Base-by-base conservation (phyloP, 1,140 invertebrate species). In the Fopius arisanus region DNA sequence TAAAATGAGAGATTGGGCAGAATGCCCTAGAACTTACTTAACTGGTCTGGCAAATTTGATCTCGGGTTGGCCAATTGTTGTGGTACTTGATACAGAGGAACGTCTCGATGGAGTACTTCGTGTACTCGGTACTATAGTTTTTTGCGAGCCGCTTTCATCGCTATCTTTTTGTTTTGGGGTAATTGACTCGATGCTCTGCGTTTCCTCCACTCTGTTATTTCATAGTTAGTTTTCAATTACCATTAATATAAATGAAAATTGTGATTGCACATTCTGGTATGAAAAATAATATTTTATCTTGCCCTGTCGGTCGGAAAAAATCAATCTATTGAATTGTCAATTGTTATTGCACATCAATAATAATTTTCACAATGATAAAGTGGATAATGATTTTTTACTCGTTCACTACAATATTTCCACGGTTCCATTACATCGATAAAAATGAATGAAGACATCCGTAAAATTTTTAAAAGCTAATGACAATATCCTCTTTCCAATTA, bases 1-100 rank as follows among this genome's bases (percentile, higher is more conserved):
- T 65, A 16, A 65, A 65, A 31, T 12, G 10, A 65, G 28, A 16
- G 28, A 16, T 68, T 71, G 72, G 74, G 73, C 74, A 70, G 70
- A 73, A 78, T 77, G 75, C 73, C 73, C 68, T 71, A 63, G 63
- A 75, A 83, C 83, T 83, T 79, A 88, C 86, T 86, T 87, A 74
- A 88, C 81, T 75, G 85, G 85, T 70, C 83, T 84, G 67, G 86
- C 85, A 77, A 84, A 87, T 78, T 87, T 87, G 51, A 87, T 78
- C 81, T 88, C 85, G 4, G 84, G 83, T 65, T 84, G 82, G 67
- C 75, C 80, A 41, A 78, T 73, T 43, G 80, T 77, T 41, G 82
- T 74, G 28, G 79, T 77, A 28, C 79, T 80, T 16, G 81, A 78
- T 6, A 78, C 62, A 16, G 81, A 83, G 16, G 79, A 78, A 65